Base-by-base conservation (phyloP, 2,797 vertebrate species). In the Phoebastria nigripes region DNA sequence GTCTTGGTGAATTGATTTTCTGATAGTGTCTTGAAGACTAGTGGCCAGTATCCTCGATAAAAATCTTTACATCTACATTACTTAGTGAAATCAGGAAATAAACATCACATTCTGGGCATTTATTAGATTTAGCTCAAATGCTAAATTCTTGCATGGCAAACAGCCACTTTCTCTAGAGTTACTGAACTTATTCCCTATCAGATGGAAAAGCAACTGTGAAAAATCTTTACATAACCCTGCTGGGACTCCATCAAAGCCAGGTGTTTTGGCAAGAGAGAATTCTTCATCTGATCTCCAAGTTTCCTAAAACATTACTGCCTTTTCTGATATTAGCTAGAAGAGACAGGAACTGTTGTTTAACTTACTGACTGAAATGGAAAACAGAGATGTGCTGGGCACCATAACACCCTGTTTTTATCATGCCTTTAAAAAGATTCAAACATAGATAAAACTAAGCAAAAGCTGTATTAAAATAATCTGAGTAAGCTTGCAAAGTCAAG, bases 41-140 rank as follows among this genome's bases (percentile, higher is more conserved):
- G 78, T 83, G 89, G 76, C 89, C 90, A 89, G 51, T 72, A 74
- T 63, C 25, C 8, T 70, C 0, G 58, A 96, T 89, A 96, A 94
- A 93, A 96, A 96, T 93, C 92, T 93, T 96, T 91, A 89, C 79
- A 95, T 97, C 54, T 91, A 76, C 87, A 72, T 92, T 91, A 83
- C 72, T 78, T 65, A 86, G 87, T 82, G 89, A 94, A 96, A 96
- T 89, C 72, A 88, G 89, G 90, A 96, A 89, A 89, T 88, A 93
- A 71, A 39, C 46, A 58, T 72, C 72, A 81, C 72, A 95, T 94
- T 95, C 65, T 92, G 69, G 31, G 31, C 61, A 92, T 88, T 92
- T 96, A 93, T 96, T 96, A 95, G 82, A 96, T 96, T 96, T 95
- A 94, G n/a, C 69, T 94, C 61, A 87, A 97, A 96, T 89, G 66